Conservation (phyloP, 2,888 invertebrate species). For the Lordiphosa fenestrarum region DNA sequence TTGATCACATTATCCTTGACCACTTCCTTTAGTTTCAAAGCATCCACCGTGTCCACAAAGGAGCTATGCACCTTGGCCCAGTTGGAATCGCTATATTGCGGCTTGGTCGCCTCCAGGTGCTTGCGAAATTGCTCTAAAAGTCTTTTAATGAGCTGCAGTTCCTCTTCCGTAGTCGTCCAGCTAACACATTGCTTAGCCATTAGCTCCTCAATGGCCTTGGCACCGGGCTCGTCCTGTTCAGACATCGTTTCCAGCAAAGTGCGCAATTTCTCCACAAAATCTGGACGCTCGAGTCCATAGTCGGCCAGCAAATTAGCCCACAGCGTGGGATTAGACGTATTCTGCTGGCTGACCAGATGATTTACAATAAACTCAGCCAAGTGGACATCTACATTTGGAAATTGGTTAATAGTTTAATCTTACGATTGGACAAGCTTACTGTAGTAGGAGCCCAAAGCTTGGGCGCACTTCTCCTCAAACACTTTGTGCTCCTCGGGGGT, state of each 20-base stretch:
- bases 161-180: slow-evolving; percentile 22
- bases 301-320: slow-evolving; percentile 46
- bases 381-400: slow-evolving; percentile 21
- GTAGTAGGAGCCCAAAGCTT: slow-evolving; percentile 38
- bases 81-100: background rate
- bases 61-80: slow-evolving; percentile 8
- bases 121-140: slow-evolving; percentile 26
- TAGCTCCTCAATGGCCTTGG: slow-evolving; percentile 9
- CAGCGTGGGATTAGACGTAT: slow-evolving; percentile 8
- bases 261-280: slow-evolving; percentile 24
- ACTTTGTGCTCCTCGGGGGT: slow-evolving; percentile 26
- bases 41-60: slow-evolving; percentile 19
- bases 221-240: background rate
- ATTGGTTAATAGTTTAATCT: background rate
- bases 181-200: slow-evolving; percentile 24
- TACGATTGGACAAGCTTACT: slow-evolving; percentile 24
- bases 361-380: slow-evolving; percentile 38
- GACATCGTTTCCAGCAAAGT: background rate
- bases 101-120: slow-evolving; percentile 4
- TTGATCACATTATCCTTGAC: slow-evolving; percentile 32
- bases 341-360: slow-evolving; percentile 12
- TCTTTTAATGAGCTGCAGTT: slow-evolving; percentile 4
- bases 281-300: slow-evolving; percentile 41
- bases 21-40: background rate
- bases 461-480: slow-evolving; percentile 29